These are phyloP conservation scores for Halocynthia roretzi DNA, from an alignment of 23 tunicate genomes.

Conservation along the genomic window DNA sequence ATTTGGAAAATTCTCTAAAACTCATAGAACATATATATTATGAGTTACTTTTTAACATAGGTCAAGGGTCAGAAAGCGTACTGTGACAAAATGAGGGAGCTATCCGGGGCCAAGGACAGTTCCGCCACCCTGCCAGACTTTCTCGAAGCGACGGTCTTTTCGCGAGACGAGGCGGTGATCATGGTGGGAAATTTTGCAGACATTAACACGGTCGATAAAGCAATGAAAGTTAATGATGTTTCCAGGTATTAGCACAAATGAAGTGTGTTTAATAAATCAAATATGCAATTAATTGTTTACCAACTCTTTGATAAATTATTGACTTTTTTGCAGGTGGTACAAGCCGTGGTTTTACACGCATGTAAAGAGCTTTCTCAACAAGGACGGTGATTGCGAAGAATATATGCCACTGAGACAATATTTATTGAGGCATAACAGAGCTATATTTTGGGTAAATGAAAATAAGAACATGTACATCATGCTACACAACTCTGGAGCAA, in stretches of 20 bases:
- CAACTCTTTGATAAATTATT: background rate
- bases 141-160: conserved; percentile 65
- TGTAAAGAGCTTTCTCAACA: conserved; percentile 39
- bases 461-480: too few relatives aligned
- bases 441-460: conserved; percentile 68
- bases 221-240: conserved; percentile 46
- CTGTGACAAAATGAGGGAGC: conserved; percentile 54
- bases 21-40: background rate
- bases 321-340: conserved; percentile 50
- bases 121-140: conserved; percentile 51
- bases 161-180: conserved; percentile 55
- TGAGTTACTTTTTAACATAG: background rate
- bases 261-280: background rate
- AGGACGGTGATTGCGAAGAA: conserved; percentile 42
- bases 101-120: conserved; percentile 65
- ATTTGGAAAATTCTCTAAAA: background rate
- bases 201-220: conserved; percentile 14
- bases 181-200: conserved; percentile 83
- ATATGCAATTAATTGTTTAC: background rate
- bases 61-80: conserved; percentile 58
- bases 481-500: too few relatives aligned
- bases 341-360: conserved; percentile 90
- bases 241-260: conserved; percentile 25
- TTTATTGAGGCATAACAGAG: conserved; percentile 60
- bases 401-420: conserved; percentile 63